A percentile compares a stretch with the other conserved stretches of the same genome.
phyloP scores from a whole-genome alignment of 2,797 vertebrate species.

The Sorex maritimensis region DNA sequence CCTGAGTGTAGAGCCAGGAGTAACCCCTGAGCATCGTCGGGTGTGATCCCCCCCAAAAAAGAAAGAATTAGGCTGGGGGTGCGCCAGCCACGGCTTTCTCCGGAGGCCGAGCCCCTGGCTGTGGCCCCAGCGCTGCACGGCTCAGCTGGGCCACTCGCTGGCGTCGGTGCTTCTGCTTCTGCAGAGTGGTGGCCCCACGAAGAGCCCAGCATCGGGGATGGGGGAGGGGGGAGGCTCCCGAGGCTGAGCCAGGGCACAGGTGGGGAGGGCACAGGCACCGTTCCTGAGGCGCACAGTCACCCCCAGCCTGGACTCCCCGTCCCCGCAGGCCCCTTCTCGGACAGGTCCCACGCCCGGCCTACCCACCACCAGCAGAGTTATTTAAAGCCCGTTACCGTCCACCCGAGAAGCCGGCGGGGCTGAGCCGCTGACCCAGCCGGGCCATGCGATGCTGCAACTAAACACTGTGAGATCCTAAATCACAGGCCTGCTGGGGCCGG shows the following conservation, averaged over 20 bases:
- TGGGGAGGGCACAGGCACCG: neutral
- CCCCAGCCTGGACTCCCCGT: neutral
- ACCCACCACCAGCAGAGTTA: neutral
- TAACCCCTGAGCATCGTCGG: no score
- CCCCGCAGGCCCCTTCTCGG: neutral
- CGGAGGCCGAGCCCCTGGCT: neutral
- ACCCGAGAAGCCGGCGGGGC: neutral
- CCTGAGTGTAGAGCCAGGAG: no score
- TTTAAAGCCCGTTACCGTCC: neutral
- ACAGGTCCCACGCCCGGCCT: neutral
- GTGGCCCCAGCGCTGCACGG: neutral
- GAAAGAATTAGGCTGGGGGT: no score
- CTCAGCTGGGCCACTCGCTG: no score
- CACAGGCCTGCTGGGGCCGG: neutral
- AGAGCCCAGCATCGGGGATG: no score
- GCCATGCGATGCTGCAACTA: neutral
- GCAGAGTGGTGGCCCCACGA: neutral
- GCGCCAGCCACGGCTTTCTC: no score
- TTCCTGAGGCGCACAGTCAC: neutral
- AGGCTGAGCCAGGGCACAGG: fast-evolving
- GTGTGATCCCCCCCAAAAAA: no score
- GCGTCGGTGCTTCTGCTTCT: neutral
- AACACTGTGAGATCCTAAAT: constrained; percentile 51
- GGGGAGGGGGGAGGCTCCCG: no score
- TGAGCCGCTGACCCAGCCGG: constrained; percentile 21